Evolutionary conservation across 2,888 invertebrate species (phyloP).

Genomic region (Sarcophaga subvicina): DNA sequence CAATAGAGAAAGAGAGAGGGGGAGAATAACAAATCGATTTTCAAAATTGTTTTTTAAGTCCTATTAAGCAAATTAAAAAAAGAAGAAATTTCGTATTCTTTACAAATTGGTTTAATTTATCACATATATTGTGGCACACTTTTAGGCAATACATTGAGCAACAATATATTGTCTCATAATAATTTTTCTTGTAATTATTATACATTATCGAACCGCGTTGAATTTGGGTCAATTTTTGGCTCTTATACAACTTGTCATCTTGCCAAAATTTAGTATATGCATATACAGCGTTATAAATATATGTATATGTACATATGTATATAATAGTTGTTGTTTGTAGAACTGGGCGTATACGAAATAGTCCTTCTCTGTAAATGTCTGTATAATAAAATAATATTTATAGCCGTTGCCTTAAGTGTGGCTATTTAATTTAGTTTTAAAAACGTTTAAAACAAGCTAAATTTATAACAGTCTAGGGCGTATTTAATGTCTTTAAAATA

Average conservation of each 20-base stretch:
- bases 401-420: background rate
- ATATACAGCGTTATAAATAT: background rate
- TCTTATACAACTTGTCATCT: conserved; percentile 50
- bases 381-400: conserved; percentile 30
- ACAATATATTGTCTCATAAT: background rate
- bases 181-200: background rate
- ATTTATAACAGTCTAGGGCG: conserved; percentile 9
- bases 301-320: background rate
- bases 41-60: background rate
- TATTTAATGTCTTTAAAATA: background rate
- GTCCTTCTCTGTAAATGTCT: conserved; percentile 5
- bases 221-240: conserved; percentile 54
- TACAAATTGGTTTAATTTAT: conserved; percentile 17
- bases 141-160: conserved; percentile 10
- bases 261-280: conserved; percentile 43
- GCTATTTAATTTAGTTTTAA: background rate
- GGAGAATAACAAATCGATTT: background rate
- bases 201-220: background rate
- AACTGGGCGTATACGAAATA: background rate
- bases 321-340: background rate
- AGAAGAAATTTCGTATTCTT: background rate
- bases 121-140: conserved; percentile 36
- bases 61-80: conserved; percentile 1
- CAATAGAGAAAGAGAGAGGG: background rate
- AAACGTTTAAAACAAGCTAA: conserved; percentile 9